Base-by-base conservation (phyloP, 2,888 invertebrate genomes). In the Nephrocerus scutellatus region DNA sequence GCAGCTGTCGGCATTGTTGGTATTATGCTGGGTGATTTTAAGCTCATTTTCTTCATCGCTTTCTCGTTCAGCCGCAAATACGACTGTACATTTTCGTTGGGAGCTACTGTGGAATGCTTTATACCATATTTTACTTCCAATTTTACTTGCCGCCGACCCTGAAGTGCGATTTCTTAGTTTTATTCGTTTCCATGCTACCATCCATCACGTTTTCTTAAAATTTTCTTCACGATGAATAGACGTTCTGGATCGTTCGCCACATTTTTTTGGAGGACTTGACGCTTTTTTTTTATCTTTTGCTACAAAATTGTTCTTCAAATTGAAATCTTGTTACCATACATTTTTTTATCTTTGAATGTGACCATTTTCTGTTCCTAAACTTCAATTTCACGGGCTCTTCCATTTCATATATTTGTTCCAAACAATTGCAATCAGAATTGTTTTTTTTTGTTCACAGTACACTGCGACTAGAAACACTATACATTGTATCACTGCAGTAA, bases 161-260 rank as follows among this genome's bases (percentile, higher is more conserved):
- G 29, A 29, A 29, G 25, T 25, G 13, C 25, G n/a, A 25, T 25
- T 25, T 25, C n/a, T 25, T 25, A 7, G 6, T 25, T 25, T 25
- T 12, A 25, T 25, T 25, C 25, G 5, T 10, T 25, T 25, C n/a
- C 13, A 25, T 12, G 25, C 13, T 7, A 25, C 25, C 25, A 25
- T 25, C 8, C n/a, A 25, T n/a, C n/a, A n/a, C n/a, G n/a, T n/a
- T n/a, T n/a, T n/a, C n/a, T n/a, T n/a, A n/a, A n/a, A n/a, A n/a
- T n/a, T n/a, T n/a, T n/a, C n/a, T n/a, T 25, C 6, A 10, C 25
- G 6, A 13, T 25, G 25, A 25, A 25, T 25, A 13, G 5, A 25
- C n/a, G 13, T 10, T 10, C 25, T 25, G 6, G 25, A 25, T 25
- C 25, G n/a, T 12, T 9, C 9, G 7, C 25, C 13, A 25, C 25